phyloP scores from a whole-genome alignment of 2,113 vertebrate species.

The Prunella fulvescens region DNA sequence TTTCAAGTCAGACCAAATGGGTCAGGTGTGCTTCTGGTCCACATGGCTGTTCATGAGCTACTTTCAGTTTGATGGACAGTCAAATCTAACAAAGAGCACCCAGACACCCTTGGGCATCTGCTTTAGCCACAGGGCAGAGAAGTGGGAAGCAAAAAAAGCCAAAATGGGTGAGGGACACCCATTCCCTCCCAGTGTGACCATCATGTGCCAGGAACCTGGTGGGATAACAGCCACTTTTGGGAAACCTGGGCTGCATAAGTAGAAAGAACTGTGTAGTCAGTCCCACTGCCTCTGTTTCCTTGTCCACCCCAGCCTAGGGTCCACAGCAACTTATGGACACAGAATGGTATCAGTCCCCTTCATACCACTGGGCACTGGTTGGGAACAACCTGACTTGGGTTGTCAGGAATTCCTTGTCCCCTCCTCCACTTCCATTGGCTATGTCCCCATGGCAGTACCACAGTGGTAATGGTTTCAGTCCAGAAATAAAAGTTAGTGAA shows the following conservation, averaged over 20 bases:
- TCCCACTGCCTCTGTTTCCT: neutral
- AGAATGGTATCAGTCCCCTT: rapidly evolving
- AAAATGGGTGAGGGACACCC: neutral
- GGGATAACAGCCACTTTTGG: neutral
- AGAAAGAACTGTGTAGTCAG: neutral
- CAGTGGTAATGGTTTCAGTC: neutral
- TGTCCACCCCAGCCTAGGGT: neutral
- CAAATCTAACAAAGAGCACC: neutral
- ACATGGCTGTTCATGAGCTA: neutral
- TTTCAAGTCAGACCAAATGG: neutral
- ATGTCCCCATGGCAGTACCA: neutral
- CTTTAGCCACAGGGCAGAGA: neutral
- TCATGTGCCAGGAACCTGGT: neutral
- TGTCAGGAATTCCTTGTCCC: neutral
- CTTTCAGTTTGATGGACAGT: neutral
- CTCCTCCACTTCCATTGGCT: neutral
- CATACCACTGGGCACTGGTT: neutral
- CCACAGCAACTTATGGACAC: neutral
- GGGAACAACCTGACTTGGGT: neutral
- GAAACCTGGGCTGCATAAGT: neutral
- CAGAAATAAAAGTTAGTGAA: neutral
- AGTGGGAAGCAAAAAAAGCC: neutral
- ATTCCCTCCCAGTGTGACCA: neutral
- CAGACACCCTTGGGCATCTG: neutral
- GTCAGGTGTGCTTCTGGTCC: neutral